Conservation (phyloP, 1,140 invertebrate species). For the Thaumetopoea pityocampa region DNA sequence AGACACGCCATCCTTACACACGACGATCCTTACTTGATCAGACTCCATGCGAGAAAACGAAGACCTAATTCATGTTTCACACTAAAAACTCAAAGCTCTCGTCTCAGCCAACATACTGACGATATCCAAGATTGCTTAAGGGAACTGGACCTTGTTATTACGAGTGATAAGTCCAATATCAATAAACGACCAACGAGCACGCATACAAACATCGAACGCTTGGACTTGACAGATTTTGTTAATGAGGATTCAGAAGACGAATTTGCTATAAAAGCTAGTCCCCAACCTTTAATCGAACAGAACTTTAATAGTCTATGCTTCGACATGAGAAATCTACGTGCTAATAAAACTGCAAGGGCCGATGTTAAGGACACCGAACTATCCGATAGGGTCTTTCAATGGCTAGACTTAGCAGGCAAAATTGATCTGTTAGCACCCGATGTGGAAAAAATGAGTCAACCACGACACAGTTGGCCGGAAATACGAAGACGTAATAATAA, state of each 20-base stretch:
- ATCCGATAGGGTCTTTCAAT: conserved; percentile 77
- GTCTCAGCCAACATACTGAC: conserved; percentile 29
- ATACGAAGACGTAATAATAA: conserved; percentile 44
- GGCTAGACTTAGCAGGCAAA: conserved; percentile 77
- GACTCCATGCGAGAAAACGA: conserved; percentile 39
- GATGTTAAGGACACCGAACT: conserved; percentile 59
- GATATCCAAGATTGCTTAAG: conserved; percentile 36
- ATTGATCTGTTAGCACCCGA: conserved; percentile 48
- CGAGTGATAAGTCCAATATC: conserved; percentile 30
- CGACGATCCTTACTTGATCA: conserved; percentile 76
- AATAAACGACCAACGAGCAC: conserved; percentile 17
- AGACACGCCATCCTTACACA: conserved; percentile 82
- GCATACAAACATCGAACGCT: conserved; percentile 34
- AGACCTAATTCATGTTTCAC: conserved; percentile 43
- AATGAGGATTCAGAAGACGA: conserved; percentile 42
- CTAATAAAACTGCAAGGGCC: conserved; percentile 46
- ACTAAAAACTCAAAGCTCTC: conserved; percentile 25
- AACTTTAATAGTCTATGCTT: conserved; percentile 19
- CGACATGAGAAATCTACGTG: conserved; percentile 49
- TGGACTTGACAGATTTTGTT: conserved; percentile 48
- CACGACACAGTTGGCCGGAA: conserved; percentile 67
- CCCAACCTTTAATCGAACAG: conserved; percentile 37
- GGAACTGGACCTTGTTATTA: conserved; percentile 49
- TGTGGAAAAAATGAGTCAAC: conserved; percentile 47
- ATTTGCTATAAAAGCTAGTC: conserved; percentile 35